Conservation (phyloP, 2,888 invertebrate genomes). For the Aproaerema taeniolella region DNA sequence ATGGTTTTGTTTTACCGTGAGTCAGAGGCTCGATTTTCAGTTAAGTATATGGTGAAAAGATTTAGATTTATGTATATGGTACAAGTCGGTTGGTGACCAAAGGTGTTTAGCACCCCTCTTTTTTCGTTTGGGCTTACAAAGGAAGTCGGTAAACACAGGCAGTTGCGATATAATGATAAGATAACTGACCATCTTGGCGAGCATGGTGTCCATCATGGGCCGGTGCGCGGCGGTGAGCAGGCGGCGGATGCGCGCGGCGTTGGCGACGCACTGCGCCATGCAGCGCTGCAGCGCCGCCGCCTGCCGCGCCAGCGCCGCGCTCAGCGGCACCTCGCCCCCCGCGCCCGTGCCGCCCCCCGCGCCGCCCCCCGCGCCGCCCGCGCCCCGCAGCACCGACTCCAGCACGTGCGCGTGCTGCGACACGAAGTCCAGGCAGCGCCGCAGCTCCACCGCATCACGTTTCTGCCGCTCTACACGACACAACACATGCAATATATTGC, state of each 20-base stretch:
- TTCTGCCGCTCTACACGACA: constrained; percentile 55
- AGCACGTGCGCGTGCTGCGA: constrained; percentile 67
- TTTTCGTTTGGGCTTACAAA: too few species aligned
- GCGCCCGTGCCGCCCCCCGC: constrained; percentile 26
- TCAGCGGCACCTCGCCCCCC: constrained; percentile 49
- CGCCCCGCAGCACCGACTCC: constrained; percentile 61
- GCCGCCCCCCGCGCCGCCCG: constrained; percentile 25
- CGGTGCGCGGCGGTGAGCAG: constrained; percentile 61
- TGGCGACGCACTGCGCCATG: constrained; percentile 70
- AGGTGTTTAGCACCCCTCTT: too few species aligned
- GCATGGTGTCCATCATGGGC: constrained; percentile 70
- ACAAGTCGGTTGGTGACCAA: too few species aligned
- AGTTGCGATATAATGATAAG: too few species aligned
- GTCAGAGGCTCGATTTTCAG: too few species aligned
- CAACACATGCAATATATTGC: too few species aligned
- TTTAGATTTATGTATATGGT: too few species aligned
- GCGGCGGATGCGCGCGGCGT: constrained; percentile 61
- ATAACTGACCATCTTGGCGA: constrained; percentile 71
- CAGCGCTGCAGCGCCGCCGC: constrained; percentile 67
- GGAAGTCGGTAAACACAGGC: too few species aligned
- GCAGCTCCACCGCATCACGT: constrained; percentile 60
- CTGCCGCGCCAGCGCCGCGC: constrained; percentile 61
- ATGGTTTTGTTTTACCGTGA: too few species aligned
- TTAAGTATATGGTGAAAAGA: too few species aligned
- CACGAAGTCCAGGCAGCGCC: constrained; percentile 68